Percentiles rank a stretch among this genome's conserved stretches.
These are phyloP conservation scores for Pseudopleuronectes americanus DNA, from an alignment of 2,797 vertebrate genomes.

Conservation along the genomic window DNA sequence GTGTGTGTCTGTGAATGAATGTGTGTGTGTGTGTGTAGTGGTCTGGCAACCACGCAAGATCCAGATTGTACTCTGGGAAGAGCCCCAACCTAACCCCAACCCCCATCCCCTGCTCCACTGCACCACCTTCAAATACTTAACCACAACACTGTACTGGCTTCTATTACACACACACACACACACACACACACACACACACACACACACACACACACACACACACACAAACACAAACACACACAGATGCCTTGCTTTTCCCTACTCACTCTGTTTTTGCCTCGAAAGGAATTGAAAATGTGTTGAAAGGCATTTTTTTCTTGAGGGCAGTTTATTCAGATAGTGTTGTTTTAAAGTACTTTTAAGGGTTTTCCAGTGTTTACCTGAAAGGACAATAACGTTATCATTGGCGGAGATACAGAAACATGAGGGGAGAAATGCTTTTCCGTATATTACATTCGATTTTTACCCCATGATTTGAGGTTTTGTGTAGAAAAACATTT, in stretches of 20 bases:
- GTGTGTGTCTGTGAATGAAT: conserved; percentile 54
- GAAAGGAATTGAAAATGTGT: conserved; percentile 56
- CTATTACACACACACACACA: conserved; percentile 63
- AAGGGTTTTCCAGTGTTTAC: conserved; percentile 23
- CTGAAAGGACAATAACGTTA: not conserved
- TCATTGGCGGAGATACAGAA: not conserved
- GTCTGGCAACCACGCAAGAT: conserved; percentile 88
- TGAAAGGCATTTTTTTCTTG: conserved; percentile 60
- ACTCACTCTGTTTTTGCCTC: conserved; percentile 59
- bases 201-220: conserved; percentile 52
- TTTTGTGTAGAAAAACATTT: not conserved
- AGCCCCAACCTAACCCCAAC: conserved; percentile 85
- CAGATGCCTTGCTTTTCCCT: conserved; percentile 61
- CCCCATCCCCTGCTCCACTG: conserved; percentile 78
- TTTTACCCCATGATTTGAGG: not conserved
- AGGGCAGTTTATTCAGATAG: conserved; percentile 28
- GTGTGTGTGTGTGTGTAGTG: conserved; percentile 71
- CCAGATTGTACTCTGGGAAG: conserved; percentile 85
- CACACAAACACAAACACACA: conserved; percentile 28
- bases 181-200: conserved; percentile 52
- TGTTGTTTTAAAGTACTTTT: conserved; percentile 45
- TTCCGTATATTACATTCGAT: not conserved
- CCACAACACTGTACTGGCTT: conserved; percentile 74
- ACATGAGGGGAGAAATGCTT: not conserved
- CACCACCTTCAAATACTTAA: conserved; percentile 84